A percentile compares a stretch with the other conserved stretches of the same genome.
phyloP scores from a whole-genome alignment of 1,140 invertebrate species.

The Uloborus diversus region DNA sequence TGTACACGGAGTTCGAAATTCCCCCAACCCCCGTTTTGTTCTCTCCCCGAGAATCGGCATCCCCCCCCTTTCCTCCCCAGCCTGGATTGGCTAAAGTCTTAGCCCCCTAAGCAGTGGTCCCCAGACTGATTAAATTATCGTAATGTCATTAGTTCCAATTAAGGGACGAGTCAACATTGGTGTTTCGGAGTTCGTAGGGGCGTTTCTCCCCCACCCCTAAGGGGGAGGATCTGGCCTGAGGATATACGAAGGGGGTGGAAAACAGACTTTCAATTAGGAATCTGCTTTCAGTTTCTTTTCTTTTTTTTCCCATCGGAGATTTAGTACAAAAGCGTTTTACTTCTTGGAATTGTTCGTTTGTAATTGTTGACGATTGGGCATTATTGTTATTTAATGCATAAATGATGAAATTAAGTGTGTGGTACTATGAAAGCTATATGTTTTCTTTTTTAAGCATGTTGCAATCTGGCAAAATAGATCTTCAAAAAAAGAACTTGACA shows the following conservation, averaged over 20 bases:
- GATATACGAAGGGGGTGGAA: constrained; percentile 40
- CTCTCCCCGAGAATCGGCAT: background rate
- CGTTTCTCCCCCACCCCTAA: constrained; percentile 18
- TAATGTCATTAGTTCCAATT: constrained; percentile 54
- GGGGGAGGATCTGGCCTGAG: constrained; percentile 25
- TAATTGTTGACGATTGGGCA: no score
- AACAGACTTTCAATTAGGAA: constrained; percentile 52
- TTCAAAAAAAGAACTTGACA: no score
- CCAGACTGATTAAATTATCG: constrained; percentile 46
- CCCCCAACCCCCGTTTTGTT: constrained; percentile 5
- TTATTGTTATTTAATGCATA: no score
- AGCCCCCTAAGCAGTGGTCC: constrained; percentile 31
- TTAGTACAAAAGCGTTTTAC: no score
- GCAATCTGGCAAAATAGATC: no score
- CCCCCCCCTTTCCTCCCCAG: background rate
- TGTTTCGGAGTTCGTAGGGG: constrained; percentile 38
- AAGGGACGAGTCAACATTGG: constrained; percentile 55
- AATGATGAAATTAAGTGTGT: no score
- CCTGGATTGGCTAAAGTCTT: constrained; percentile 46
- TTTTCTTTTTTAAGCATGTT: no score
- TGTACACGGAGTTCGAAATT: constrained; percentile 51
- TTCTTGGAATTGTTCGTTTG: no score
- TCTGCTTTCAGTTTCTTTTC: constrained; percentile 46
- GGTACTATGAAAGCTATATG: no score
- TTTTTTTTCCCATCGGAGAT: no score